phyloP scores from a whole-genome alignment of 2,113 vertebrate genomes.

The Hippocampus guttulatus region DNA sequence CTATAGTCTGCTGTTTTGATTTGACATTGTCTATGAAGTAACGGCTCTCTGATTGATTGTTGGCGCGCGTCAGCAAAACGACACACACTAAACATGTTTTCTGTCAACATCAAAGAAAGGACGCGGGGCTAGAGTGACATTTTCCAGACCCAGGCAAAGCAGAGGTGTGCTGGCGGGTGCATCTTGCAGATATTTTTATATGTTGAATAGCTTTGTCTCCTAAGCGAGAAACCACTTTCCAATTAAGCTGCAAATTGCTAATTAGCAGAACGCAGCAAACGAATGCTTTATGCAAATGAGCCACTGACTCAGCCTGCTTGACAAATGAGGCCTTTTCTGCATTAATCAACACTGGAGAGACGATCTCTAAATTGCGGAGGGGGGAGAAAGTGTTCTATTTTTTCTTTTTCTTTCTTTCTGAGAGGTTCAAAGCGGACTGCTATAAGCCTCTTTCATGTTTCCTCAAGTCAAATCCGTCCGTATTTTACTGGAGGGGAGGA shows the following conservation, averaged over 20 bases:
- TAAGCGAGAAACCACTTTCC: constrained; percentile 69
- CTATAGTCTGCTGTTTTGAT: too few relatives aligned
- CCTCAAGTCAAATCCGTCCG: constrained; percentile 79
- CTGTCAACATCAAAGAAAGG: background rate
- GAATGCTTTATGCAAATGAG: constrained; percentile 79
- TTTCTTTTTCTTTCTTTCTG: constrained; percentile 54
- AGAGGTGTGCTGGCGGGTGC: constrained; percentile 39
- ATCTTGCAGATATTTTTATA: constrained; percentile 73
- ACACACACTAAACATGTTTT: background rate
- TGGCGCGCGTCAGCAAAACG: background rate
- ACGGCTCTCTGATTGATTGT: background rate
- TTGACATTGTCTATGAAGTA: background rate
- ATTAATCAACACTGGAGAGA: constrained; percentile 74
- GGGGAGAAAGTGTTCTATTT: constrained; percentile 50
- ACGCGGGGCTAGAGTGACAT: background rate
- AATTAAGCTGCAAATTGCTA: constrained; percentile 84
- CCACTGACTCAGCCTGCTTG: constrained; percentile 77
- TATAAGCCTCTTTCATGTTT: constrained; percentile 81
- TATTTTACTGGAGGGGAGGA: constrained; percentile 69
- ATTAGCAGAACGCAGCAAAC: constrained; percentile 78
- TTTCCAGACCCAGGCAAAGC: background rate
- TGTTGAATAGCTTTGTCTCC: constrained; percentile 70
- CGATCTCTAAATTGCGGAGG: constrained; percentile 65
- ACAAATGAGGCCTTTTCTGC: constrained; percentile 77
- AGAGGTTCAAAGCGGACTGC: constrained; percentile 75